phyloP scores from a whole-genome alignment of 2,888 invertebrate species.

The Chelonus formosanus region DNA sequence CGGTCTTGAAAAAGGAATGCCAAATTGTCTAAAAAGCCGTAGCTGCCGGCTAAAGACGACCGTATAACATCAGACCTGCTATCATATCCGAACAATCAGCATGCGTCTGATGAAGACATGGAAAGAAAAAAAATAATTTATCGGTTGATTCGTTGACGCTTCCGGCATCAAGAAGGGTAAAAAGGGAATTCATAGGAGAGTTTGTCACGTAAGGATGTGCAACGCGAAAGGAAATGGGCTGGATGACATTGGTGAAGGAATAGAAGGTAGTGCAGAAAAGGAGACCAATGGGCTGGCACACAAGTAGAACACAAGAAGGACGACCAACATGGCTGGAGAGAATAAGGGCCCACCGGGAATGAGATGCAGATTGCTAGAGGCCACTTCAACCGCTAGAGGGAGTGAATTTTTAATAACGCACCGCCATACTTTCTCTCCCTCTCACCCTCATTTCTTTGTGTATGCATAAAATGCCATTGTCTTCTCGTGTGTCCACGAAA shows the following conservation, averaged over 20 bases:
- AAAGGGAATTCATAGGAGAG: constrained; percentile 3
- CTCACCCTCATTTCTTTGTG: constrained; percentile 19
- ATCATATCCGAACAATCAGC: constrained; percentile 19
- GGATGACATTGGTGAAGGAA: constrained; percentile 2
- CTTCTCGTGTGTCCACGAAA: constrained; percentile 51
- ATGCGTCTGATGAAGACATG: constrained; percentile 21
- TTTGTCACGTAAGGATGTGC: constrained; percentile 13
- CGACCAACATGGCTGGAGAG: constrained; percentile 31
- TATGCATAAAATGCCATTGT: constrained; percentile 52
- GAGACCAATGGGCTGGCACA: constrained; percentile 10
- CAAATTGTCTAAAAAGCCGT: constrained; percentile 3
- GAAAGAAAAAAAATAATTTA: constrained; percentile 24
- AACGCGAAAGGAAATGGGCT: constrained; percentile 21
- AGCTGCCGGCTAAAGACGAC: constrained; percentile 16
- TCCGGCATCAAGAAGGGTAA: constrained; percentile 10
- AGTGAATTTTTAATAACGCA: constrained; percentile 65
- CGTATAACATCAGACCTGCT: background rate
- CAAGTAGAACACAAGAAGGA: constrained; percentile 18
- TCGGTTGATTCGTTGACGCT: constrained; percentile 24
- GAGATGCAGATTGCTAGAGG: constrained; percentile 65
- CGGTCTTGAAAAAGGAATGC: background rate
- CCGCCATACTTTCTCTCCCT: constrained; percentile 50
- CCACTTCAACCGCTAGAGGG: constrained; percentile 61
- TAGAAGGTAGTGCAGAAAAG: constrained; percentile 14
- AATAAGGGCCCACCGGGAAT: constrained; percentile 57